Conservation (phyloP, 2,888 invertebrate species). For the Drosophila fulvimacula region DNA sequence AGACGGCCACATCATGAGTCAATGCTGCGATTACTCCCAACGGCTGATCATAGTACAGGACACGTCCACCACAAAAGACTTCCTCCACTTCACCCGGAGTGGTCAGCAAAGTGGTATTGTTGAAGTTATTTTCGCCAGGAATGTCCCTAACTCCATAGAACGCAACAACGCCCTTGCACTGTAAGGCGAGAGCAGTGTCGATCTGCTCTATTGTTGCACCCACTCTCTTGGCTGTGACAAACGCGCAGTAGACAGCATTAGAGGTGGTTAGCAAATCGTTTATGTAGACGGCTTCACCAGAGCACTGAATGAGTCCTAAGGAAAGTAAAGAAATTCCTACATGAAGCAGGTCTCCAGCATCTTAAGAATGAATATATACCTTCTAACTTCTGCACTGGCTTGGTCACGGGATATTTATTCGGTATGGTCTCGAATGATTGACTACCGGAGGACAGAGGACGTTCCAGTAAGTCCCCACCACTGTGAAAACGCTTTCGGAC, state of each 20-base stretch:
- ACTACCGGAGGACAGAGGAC: constrained; percentile 88
- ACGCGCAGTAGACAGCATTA: constrained; percentile 87
- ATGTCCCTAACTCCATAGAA: constrained; percentile 88
- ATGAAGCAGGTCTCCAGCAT: neutral
- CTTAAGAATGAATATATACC: constrained; percentile 83
- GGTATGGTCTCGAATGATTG: constrained; percentile 90
- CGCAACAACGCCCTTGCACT: constrained; percentile 87
- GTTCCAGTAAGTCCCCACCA: constrained; percentile 86
- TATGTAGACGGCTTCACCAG: constrained; percentile 91
- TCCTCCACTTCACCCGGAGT: constrained; percentile 79
- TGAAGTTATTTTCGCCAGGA: constrained; percentile 83
- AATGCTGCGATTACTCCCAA: constrained; percentile 90
- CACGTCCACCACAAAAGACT: constrained; percentile 75
- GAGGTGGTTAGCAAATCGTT: constrained; percentile 89
- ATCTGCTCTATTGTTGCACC: constrained; percentile 84
- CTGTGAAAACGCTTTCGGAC: constrained; percentile 38
- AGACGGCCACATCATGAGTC: constrained; percentile 86
- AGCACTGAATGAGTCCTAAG: constrained; percentile 86
- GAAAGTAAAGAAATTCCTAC: neutral
- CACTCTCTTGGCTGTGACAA: constrained; percentile 87
- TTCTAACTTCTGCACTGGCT: constrained; percentile 91
- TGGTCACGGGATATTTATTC: constrained; percentile 89
- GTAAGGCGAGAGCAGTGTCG: constrained; percentile 86
- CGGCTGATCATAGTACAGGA: constrained; percentile 89
- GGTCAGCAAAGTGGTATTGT: constrained; percentile 86